These are phyloP conservation scores for Polyommatus icarus DNA, from an alignment of 2,888 invertebrate species.

Conservation along the genomic window DNA sequence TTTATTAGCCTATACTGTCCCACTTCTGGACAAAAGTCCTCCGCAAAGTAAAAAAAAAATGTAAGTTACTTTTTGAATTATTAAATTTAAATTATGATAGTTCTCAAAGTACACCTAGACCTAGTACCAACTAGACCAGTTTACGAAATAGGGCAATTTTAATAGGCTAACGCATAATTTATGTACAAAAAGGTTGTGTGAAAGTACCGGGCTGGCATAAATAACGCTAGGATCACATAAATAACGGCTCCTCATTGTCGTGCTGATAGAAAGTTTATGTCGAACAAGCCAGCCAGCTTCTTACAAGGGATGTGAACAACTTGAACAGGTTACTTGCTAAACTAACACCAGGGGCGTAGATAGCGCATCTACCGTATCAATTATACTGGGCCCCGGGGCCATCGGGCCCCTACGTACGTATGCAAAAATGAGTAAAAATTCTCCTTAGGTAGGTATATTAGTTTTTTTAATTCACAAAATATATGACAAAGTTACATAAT, in stretches of 20 bases:
- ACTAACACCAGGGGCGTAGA: no score
- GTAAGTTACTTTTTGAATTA: neutral
- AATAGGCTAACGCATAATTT: constrained; percentile 8
- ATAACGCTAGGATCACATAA: neutral
- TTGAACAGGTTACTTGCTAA: neutral
- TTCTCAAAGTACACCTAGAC: neutral
- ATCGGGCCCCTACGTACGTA: no score
- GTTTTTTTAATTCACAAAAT: no score
- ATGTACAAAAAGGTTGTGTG: constrained; percentile 18
- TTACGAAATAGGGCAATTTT: constrained; percentile 23
- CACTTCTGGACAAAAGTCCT: no score
- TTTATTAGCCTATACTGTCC: no score
- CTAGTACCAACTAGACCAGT: neutral
- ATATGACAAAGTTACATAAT: no score
- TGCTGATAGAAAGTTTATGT: constrained; percentile 17
- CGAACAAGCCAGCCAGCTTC: constrained; percentile 7
- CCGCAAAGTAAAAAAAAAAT: no score
- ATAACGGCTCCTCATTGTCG: neutral
- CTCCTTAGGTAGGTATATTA: no score
- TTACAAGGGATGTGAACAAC: neutral
- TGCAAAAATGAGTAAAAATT: no score
- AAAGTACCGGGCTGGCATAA: constrained; percentile 4
- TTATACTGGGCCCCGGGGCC: no score
- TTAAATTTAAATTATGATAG: neutral
- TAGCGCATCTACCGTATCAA: no score